These are phyloP conservation scores for Leucopsar rothschildi DNA, from an alignment of 2,113 vertebrate species.

Conservation along the genomic window DNA sequence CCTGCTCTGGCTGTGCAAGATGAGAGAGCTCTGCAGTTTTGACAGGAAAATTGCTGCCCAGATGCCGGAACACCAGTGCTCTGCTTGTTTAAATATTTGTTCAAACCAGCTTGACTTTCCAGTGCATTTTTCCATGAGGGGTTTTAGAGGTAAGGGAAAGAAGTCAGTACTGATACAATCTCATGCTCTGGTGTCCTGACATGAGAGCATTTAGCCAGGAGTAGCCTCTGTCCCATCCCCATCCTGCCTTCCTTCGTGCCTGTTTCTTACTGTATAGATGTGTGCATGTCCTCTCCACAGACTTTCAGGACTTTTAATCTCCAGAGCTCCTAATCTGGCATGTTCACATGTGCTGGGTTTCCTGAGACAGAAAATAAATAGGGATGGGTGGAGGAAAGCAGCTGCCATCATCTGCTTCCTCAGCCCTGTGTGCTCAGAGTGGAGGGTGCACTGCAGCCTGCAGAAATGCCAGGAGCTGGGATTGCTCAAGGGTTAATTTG, in stretches of 20 bases:
- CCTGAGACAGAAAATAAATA: constrained; percentile 21
- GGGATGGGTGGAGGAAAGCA: neutral
- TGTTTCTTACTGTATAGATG: neutral
- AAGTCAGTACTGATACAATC: neutral
- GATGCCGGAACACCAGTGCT: neutral
- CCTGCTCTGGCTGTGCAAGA: neutral
- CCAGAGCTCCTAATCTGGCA: neutral
- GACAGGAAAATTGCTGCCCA: constrained; percentile 9
- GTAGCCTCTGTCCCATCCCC: neutral
- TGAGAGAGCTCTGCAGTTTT: neutral
- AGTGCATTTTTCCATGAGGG: neutral
- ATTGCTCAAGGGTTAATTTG: neutral
- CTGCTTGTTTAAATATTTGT: constrained; percentile 27
- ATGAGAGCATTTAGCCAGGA: neutral
- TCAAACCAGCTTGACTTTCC: neutral
- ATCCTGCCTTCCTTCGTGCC: neutral
- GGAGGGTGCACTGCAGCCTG: neutral
- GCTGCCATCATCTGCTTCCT: neutral
- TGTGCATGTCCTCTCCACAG: neutral
- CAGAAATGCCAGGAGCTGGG: neutral
- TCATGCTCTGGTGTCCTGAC: neutral
- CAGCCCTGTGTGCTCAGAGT: fast-evolving
- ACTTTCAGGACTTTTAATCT: neutral
- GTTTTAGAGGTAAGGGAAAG: neutral
- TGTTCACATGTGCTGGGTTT: constrained; percentile 22